Evolutionary conservation across 2,888 invertebrate species (phyloP), one percentile per base, ranked within the genome.

Genomic region (Hirtodrosophila histrioides): DNA sequence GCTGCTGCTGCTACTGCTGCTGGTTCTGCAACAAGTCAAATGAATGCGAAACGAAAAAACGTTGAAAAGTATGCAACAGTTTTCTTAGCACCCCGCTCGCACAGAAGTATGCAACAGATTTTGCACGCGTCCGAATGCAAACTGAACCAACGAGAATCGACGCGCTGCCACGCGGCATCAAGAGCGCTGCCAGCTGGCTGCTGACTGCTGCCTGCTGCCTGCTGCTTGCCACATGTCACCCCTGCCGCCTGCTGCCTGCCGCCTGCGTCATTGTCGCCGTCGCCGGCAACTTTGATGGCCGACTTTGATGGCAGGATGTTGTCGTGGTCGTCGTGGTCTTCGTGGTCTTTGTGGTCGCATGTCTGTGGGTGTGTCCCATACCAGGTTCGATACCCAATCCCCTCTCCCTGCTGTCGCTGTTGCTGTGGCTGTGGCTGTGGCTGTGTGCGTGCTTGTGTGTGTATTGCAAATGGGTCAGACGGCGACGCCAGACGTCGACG

Each of bases 301-400:
- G 48, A 65, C 68, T 67, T 80, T 76, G 80, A 81, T 73, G 84
- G 66, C 81, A 86, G 84, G 86, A 81, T 86, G 62, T 53, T 57
- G 63, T 35, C 43, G 51, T 37, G 29, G 45, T 33, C 27, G 54
- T 50, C 43, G 50, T 36, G 49, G 36, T 57, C 27, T 58, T 35
- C 43, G 51, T 37, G 29, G 45, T 33, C 27, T 50, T 50, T 48
- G 50, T 36, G 49, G 36, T 58, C 65, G 74, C 66, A 68, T 77
- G 63, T 57, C 50, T 46, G 67, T 49, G 43, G 27, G 6, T 33
- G 8, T 17, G 17, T 4, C 27, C 8, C 27, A 35, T 7, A 37
- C 40, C 36, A 24, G 27, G 29, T 24, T 10, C 33, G 12, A 8
- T n/a, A 37, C 39, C 1, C 45, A 11, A n/a, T 24, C 23, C 6